phyloP scores from a whole-genome alignment of 2,113 vertebrate species.

The Reinhardtius hippoglossoides region DNA sequence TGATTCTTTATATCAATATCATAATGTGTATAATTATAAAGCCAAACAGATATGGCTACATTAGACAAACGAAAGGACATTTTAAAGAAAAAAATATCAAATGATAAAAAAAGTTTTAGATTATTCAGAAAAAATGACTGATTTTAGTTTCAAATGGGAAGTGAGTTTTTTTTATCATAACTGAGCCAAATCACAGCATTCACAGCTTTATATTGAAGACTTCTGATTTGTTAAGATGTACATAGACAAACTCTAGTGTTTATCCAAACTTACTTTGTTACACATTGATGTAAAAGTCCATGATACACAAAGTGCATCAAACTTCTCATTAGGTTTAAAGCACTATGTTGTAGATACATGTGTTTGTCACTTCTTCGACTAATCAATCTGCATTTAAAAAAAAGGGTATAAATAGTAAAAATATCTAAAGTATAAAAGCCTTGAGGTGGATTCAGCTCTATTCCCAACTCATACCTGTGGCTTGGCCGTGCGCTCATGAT shows the following conservation, averaged over 20 bases:
- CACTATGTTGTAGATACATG: not conserved
- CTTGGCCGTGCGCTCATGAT: slow-evolving; percentile 30
- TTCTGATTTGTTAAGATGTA: not conserved
- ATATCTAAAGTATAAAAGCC: not conserved
- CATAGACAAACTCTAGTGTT: not conserved
- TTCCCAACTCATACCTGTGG: slow-evolving; percentile 3
- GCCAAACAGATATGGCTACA: not conserved
- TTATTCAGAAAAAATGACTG: not conserved
- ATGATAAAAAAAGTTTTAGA: too few species aligned
- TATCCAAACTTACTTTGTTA: not conserved
- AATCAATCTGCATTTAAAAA: not conserved
- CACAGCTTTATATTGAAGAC: not conserved
- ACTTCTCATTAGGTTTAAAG: not conserved
- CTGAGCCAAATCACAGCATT: not conserved
- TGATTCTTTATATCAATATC: not conserved
- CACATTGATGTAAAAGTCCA: not conserved
- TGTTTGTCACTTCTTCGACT: not conserved
- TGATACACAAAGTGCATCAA: not conserved
- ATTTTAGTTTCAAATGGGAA: not conserved
- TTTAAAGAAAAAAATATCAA: too few species aligned
- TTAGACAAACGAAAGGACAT: too few species aligned
- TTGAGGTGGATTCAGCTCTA: not conserved
- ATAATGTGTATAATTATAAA: not conserved
- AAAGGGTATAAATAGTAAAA: not conserved
- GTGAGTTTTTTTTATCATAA: too few species aligned